Percentiles rank a stretch among this genome's conserved stretches.
These are phyloP conservation scores for Lanius ludovicianus DNA, from an alignment of 2,113 vertebrate genomes.

Conservation along the genomic window DNA sequence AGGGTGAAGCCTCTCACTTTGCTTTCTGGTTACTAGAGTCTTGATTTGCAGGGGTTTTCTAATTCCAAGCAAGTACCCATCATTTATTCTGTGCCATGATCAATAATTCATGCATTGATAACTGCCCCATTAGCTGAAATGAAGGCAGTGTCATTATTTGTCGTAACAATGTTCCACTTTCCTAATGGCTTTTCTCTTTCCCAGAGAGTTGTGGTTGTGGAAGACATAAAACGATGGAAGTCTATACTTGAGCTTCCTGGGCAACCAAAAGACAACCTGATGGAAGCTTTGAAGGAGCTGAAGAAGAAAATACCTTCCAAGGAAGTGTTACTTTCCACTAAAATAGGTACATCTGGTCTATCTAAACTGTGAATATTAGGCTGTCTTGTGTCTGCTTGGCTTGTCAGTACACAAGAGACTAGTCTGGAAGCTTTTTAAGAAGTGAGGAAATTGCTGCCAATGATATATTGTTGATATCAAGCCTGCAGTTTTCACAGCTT, in stretches of 20 bases:
- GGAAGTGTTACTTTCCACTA: constrained; percentile 89
- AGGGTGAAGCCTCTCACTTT: constrained; percentile 49
- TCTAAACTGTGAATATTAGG: not conserved
- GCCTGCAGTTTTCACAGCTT: not conserved
- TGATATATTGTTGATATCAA: not conserved
- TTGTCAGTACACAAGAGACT: not conserved
- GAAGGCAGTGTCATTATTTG: constrained; percentile 45
- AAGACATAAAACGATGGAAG: constrained; percentile 92
- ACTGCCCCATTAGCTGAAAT: constrained; percentile 63
- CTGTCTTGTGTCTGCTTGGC: not conserved
- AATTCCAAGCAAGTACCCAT: constrained; percentile 54
- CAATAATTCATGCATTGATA: constrained; percentile 70
- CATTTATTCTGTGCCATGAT: constrained; percentile 27
- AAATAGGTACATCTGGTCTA: constrained; percentile 81
- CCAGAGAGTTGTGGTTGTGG: constrained; percentile 95
- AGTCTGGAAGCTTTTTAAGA: not conserved
- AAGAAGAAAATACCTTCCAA: constrained; percentile 94
- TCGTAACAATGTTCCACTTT: constrained; percentile 39
- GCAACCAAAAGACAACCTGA: constrained; percentile 86
- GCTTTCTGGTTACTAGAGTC: constrained; percentile 17
- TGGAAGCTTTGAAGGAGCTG: constrained; percentile 84
- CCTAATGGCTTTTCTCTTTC: constrained; percentile 67
- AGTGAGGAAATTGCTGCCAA: not conserved
- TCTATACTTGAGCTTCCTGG: constrained; percentile 85
- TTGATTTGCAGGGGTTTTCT: constrained; percentile 41